Percentiles rank a stretch among this genome's conserved stretches.
Evolutionary conservation across 2,113 vertebrate species (phyloP).

Genomic region (Macrotus californicus): DNA sequence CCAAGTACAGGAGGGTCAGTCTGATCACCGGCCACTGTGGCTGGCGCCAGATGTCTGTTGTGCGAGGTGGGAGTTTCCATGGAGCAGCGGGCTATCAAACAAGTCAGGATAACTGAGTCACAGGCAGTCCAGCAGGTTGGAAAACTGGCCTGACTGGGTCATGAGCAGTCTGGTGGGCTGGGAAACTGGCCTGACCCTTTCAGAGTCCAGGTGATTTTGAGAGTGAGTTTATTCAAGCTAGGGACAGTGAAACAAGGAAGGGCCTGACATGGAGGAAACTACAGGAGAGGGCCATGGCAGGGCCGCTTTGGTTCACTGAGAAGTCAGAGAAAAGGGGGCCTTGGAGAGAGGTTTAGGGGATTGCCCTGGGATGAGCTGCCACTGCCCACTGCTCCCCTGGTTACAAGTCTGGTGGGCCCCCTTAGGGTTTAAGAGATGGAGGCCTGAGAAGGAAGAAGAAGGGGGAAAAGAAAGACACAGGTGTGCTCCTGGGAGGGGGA

Average conservation of each 20-base stretch:
- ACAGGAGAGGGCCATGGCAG: not conserved
- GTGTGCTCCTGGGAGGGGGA: not conserved
- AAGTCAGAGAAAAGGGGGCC: not conserved
- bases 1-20: too few species aligned
- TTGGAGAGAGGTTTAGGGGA: not conserved
- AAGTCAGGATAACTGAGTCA: too few species aligned
- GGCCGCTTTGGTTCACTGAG: not conserved
- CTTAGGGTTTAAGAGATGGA: not conserved
- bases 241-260: not conserved
- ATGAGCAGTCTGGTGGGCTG: too few species aligned
- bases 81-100: too few species aligned
- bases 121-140: too few species aligned
- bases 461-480: not conserved
- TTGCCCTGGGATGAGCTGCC: not conserved
- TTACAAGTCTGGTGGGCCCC: not conserved
- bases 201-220: not conserved
- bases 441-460: not conserved
- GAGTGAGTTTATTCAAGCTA: not conserved
- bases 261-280: not conserved
- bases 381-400: not conserved
- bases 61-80: too few species aligned
- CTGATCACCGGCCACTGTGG: too few species aligned
- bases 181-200: too few species aligned
- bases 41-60: too few species aligned
- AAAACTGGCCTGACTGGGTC: too few species aligned